phyloP scores from a whole-genome alignment of 1,140 invertebrate species.

The Adoxophyes honmai region DNA sequence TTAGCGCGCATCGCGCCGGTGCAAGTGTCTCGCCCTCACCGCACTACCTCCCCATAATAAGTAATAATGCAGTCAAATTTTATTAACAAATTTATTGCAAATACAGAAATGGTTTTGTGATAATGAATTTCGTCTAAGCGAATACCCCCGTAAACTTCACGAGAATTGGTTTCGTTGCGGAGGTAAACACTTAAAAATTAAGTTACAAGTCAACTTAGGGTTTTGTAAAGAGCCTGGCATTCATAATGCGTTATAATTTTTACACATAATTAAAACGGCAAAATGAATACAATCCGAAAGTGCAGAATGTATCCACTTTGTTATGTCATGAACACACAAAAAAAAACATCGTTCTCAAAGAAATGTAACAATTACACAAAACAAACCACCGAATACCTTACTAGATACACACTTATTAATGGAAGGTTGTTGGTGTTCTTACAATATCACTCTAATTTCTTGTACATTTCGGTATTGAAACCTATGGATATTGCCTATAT shows the following conservation, averaged over 20 bases:
- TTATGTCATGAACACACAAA: constrained; percentile 16
- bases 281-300: constrained; percentile 48
- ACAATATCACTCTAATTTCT: constrained; percentile 8
- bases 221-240: constrained; percentile 49
- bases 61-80: constrained; percentile 30
- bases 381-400: not conserved
- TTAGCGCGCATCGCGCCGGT: too few relatives aligned
- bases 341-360: constrained; percentile 38
- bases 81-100: constrained; percentile 71
- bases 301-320: constrained; percentile 48
- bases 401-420: constrained; percentile 1
- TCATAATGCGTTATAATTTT: constrained; percentile 54
- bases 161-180: constrained; percentile 20
- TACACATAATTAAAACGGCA: constrained; percentile 34
- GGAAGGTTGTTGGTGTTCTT: constrained; percentile 15
- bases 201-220: constrained; percentile 29
- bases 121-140: constrained; percentile 43
- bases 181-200: constrained; percentile 55
- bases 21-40: too few relatives aligned
- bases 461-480: constrained; percentile 1
- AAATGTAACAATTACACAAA: constrained; percentile 49
- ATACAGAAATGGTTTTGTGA: constrained; percentile 38
- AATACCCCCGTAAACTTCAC: constrained; percentile 35
- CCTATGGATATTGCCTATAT: not conserved
- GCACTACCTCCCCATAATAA: not conserved